Conservation (phyloP, 2,888 invertebrate species). For the Conchocele bisecta region DNA sequence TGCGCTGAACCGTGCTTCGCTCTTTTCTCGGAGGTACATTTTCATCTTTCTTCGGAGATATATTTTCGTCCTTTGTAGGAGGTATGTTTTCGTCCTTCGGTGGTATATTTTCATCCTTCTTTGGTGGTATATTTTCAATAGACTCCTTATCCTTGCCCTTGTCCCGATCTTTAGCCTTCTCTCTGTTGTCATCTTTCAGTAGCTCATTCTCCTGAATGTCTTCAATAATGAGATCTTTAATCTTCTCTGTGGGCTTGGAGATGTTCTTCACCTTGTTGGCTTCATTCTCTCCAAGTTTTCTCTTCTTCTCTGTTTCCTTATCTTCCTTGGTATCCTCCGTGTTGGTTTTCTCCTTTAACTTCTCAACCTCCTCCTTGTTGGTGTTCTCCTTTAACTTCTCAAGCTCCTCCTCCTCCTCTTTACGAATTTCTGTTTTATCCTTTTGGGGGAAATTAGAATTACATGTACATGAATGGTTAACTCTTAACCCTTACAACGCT, state of each 20-base stretch:
- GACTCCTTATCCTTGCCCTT: slow-evolving; percentile 7
- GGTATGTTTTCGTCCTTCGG: no score
- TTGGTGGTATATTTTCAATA: slow-evolving; percentile 7
- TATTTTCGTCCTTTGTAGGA: no score
- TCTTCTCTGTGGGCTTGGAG: neutral
- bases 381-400: slow-evolving; percentile 26
- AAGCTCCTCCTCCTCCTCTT: slow-evolving; percentile 46
- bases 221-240: neutral
- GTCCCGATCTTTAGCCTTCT: slow-evolving; percentile 36
- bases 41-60: slow-evolving; percentile 16
- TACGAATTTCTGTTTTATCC: slow-evolving; percentile 50
- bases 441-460: slow-evolving; percentile 19
- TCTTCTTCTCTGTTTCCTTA: slow-evolving; percentile 24
- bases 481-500: no score
- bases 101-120: slow-evolving; percentile 32
- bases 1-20: slow-evolving; percentile 38
- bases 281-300: no score
- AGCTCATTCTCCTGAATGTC: neutral
- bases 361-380: slow-evolving; percentile 17
- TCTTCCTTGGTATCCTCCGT: slow-evolving; percentile 27
- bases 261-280: slow-evolving; percentile 8
- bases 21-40: slow-evolving; percentile 42
- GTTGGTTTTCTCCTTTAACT: slow-evolving; percentile 22
- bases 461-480: no score
- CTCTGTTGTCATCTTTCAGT: slow-evolving; percentile 9